Evolutionary conservation across 2,797 vertebrate species (phyloP).

Genomic region (Triplophysa bombifrons): DNA sequence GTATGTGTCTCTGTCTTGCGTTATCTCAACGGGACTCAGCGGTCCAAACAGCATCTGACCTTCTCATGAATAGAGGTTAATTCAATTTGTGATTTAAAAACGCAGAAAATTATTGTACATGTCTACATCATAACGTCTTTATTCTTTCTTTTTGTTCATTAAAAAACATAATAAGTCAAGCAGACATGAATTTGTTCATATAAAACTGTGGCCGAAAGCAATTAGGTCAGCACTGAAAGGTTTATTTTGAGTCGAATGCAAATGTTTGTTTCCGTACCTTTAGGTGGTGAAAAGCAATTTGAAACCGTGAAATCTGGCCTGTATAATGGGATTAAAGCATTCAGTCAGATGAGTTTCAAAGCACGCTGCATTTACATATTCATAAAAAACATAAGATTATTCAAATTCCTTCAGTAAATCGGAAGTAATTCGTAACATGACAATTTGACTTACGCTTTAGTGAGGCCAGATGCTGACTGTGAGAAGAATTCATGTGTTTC

Average conservation of each 20-base stretch:
- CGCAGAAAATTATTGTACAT: no score
- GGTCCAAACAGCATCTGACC: no score
- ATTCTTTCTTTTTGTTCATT: background rate
- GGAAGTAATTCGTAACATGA: constrained; percentile 31
- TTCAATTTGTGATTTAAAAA: no score
- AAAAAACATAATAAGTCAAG: background rate
- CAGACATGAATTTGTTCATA: background rate
- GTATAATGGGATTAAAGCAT: constrained; percentile 68
- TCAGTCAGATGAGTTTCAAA: constrained; percentile 57
- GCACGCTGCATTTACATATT: constrained; percentile 52
- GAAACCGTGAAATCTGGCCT: constrained; percentile 68
- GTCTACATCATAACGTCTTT: no score
- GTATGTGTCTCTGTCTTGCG: background rate
- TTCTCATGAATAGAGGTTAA: no score
- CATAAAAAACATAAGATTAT: constrained; percentile 48
- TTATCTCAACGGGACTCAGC: background rate
- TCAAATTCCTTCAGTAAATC: constrained; percentile 31
- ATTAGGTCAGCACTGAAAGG: background rate
- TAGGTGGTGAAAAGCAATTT: constrained; percentile 67
- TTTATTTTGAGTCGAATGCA: constrained; percentile 1
- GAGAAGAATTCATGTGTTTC: background rate
- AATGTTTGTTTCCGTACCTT: constrained; percentile 47
- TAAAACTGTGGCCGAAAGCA: background rate
- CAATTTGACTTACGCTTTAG: constrained; percentile 27
- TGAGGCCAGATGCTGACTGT: background rate